Conservation (phyloP, 2,797 vertebrate genomes). For the Malacoctenus gilli region DNA sequence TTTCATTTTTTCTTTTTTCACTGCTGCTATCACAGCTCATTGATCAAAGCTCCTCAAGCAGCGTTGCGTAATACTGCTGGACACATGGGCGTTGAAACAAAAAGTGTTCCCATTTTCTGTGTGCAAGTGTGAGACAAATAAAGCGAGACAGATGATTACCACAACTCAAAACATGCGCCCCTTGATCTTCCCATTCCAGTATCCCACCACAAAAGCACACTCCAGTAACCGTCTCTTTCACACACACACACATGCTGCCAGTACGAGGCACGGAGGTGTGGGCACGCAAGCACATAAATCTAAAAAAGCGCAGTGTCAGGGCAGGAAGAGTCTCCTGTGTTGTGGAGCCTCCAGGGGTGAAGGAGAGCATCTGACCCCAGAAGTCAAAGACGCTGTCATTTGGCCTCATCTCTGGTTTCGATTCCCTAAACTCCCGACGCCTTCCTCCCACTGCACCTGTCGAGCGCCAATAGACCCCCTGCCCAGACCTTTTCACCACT, state of each 20-base stretch:
- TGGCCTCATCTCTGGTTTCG: slow-evolving; percentile 80
- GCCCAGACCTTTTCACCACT: slow-evolving; percentile 88
- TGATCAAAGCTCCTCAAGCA: slow-evolving; percentile 57
- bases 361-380: slow-evolving; percentile 67
- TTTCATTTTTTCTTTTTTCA: slow-evolving; percentile 18
- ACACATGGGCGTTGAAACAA: slow-evolving; percentile 58
- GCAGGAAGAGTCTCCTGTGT: slow-evolving; percentile 65
- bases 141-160: slow-evolving; percentile 67
- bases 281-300: slow-evolving; percentile 28
- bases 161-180: slow-evolving; percentile 53
- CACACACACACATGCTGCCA: slow-evolving; percentile 32
- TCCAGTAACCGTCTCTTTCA: slow-evolving; percentile 27
- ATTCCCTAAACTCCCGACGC: slow-evolving; percentile 76
- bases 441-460: slow-evolving; percentile 87
- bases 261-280: slow-evolving; percentile 31
- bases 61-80: slow-evolving; percentile 38
- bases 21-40: slow-evolving; percentile 39
- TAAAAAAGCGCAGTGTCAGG: slow-evolving; percentile 42
- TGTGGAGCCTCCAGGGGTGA: slow-evolving; percentile 71
- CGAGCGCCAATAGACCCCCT: slow-evolving; percentile 89
- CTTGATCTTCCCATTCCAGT: slow-evolving; percentile 42
- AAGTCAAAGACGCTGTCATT: slow-evolving; percentile 61
- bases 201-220: slow-evolving; percentile 42
- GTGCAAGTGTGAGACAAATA: slow-evolving; percentile 56
- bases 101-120: slow-evolving; percentile 52